Evolutionary conservation across 2,888 invertebrate genomes (phyloP), one percentile per base, ranked within the genome.

Genomic region (Tenthredo mesomela): DNA sequence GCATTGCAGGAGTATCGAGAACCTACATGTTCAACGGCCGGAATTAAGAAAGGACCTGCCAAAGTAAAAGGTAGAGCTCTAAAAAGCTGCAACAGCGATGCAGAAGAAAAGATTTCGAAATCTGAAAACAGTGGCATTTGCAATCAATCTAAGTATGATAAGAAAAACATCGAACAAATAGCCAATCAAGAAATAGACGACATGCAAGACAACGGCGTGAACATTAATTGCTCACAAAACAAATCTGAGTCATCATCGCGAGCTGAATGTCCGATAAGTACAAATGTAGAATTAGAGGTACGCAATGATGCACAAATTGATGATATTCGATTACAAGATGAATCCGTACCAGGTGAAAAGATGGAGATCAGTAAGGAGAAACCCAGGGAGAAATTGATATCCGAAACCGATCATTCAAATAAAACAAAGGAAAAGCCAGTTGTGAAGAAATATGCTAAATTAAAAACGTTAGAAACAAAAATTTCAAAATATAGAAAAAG

Each of bases 381-480:
- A 6, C 9, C 15, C 25, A 61, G 43, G 25, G 67, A 65, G 15
- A 21, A 37, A 33, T 10, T 84, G 15, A 65, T 33, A 15, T 25
- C 47, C 67, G 5, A 50, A 78, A 37, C 67, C 43, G 43, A 75
- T 21, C 47, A 73, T 10, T 18, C 21, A 15, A 61, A 50, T 12
- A 58, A 80, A 61, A 58, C 40, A 15, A 61, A 58, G 47, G 89
- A 88, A 0, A 89, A 89, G 25, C 89, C 87, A 37, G 85, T 85
- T 0, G 88, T 89, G 3, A 92, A 91, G 65, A 92, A 92, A 47
- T 92, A 92, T 73, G 92, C 88, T 0, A 89, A 89, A 54, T 83
- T 92, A 12, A 91, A 89, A 85, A 91, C 91, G 0, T 87, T 92
- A 18, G 88, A 88, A 6, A 91, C 90, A 0, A 90, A 88, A 75